These are phyloP conservation scores for Phaethornis superciliosus DNA, from an alignment of 2,113 vertebrate species.

Conservation along the genomic window DNA sequence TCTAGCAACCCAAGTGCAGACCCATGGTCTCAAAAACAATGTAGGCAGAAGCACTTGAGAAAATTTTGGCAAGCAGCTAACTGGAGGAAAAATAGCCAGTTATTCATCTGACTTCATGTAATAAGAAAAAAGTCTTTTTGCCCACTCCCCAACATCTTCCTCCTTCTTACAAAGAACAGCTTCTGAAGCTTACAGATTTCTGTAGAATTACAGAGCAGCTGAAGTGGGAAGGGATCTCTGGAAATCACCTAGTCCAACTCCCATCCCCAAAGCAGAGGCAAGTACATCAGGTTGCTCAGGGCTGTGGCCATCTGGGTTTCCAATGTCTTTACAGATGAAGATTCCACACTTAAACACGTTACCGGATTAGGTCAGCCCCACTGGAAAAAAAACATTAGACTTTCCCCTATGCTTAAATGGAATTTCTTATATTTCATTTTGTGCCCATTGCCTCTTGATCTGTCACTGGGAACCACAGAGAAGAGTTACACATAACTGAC, in stretches of 20 bases:
- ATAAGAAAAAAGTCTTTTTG: neutral
- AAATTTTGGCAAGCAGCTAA: neutral
- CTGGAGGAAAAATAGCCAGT: neutral
- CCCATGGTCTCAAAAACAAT: neutral
- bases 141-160: neutral
- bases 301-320: neutral
- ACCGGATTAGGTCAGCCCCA: neutral
- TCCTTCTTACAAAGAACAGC: neutral
- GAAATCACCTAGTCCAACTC: neutral
- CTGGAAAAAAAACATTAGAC: too few species aligned
- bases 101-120: neutral
- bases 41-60: neutral
- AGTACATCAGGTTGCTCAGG: neutral
- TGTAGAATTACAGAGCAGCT: neutral
- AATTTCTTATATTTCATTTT: neutral
- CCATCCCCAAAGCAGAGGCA: neutral
- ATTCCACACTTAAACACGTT: neutral
- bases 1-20: neutral
- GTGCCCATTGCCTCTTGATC: neutral
- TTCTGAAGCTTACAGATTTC: neutral
- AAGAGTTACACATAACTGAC: neutral
- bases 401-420: neutral
- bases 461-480: fast-evolving
- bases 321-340: neutral
- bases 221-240: neutral